Evolutionary conservation across 2,888 invertebrate species (phyloP), one percentile per base, ranked within the genome.

Genomic region (Catocala sponsa): DNA sequence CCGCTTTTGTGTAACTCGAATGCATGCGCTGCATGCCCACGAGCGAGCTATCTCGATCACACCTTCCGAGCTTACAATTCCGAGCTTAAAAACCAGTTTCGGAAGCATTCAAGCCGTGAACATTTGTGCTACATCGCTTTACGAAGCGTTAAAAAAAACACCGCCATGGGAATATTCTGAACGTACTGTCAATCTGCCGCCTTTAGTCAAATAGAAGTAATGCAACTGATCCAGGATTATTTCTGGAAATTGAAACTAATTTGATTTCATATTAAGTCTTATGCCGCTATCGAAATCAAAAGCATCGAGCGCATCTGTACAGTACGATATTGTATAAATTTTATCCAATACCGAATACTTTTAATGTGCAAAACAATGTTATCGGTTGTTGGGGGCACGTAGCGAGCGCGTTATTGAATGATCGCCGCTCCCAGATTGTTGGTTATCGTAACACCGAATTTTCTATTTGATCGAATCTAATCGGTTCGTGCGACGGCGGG

Each of bases 381-480:
- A 68, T 66, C 55, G 65, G 55, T 70, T 52, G 63, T 59, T 55
- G 64, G 65, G 56, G 42, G 49, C 64, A 70, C 62, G 68, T 68
- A 67, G 66, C 63, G 57, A 72, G 60, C 61, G 59, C 74, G 69
- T 85, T 85, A 89, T 87, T 79, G 79, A 85, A 87, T 87, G 83
- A 88, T 85, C 79, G 72, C 75, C 62, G 63, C 74, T 64, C 65
- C 67, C 81, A 85, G 86, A 86, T 87, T 87, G 83, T 83, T 79
- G 82, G 84, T 85, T 85, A 86, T 81, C 76, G 84, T 75, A 81
- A 84, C 81, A 73, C 75, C 79, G 81, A 87, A 87, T 89, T 90
- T 90, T 89, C 86, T 85, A 90, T 88, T 89, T 88, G 81, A 86
- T 84, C 81, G 81, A 90, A 89, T 89, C 81, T 89, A 90, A 90